Conservation (phyloP, 2,797 vertebrate genomes). For the Sebastes diploproa region DNA sequence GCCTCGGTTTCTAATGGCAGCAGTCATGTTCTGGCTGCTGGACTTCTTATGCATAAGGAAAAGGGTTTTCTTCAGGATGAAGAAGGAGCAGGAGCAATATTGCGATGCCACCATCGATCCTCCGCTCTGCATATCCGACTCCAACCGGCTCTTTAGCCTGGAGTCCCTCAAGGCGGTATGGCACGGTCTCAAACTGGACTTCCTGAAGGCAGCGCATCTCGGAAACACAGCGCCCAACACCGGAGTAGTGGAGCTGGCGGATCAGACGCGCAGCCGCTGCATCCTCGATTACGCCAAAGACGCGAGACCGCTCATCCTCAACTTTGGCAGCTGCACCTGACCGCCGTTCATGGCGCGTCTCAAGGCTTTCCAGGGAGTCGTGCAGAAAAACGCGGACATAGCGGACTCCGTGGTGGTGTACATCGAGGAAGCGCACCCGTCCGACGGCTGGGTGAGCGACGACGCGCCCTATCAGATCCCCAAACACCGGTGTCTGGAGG, state of each 20-base stretch:
- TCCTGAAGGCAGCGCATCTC: constrained; percentile 92
- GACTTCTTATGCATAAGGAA: constrained; percentile 96
- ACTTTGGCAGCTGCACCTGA: constrained; percentile 99
- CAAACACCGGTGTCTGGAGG: constrained; percentile 92
- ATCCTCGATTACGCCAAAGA: constrained; percentile 91
- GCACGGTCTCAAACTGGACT: constrained; percentile 96
- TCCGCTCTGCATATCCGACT: constrained; percentile 93
- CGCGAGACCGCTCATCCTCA: constrained; percentile 91
- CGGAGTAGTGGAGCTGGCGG: constrained; percentile 89
- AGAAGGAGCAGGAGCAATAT: constrained; percentile 62
- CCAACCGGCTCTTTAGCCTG: constrained; percentile 92
- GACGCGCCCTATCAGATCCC: constrained; percentile 95
- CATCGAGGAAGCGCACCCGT: constrained; percentile 97
- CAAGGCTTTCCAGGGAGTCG: constrained; percentile 91
- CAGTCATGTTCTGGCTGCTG: constrained; percentile 93
- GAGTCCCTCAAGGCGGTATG: constrained; percentile 95
- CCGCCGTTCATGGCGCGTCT: constrained; percentile 98
- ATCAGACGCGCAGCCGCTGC: constrained; percentile 81
- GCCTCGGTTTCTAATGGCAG: constrained; percentile 93
- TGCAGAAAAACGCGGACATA: constrained; percentile 88
- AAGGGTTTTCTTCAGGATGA: constrained; percentile 83
- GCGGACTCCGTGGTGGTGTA: constrained; percentile 95
- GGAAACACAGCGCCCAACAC: constrained; percentile 91
- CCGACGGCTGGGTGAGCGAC: constrained; percentile 96
- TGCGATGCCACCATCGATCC: constrained; percentile 86